Evolutionary conservation across 1,140 invertebrate genomes (phyloP).

Genomic region (Marisa cornuarietis): DNA sequence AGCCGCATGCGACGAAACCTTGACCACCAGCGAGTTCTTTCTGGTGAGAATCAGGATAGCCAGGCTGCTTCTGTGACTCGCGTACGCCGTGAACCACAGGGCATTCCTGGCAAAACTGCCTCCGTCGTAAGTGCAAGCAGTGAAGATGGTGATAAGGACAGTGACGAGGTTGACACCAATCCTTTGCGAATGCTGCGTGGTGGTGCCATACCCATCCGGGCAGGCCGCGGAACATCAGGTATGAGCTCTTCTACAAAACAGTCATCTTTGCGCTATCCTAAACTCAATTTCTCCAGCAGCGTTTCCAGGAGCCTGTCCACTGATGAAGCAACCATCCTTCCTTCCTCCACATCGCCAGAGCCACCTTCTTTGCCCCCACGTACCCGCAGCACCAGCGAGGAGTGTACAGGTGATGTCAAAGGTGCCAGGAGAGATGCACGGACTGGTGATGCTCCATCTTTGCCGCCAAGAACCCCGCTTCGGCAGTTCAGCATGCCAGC

Average conservation of each 20-base stretch:
- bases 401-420: neutral
- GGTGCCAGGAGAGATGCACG: too few relatives aligned
- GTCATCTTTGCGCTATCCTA: conserved; percentile 48
- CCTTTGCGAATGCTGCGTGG: conserved; percentile 78
- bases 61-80: conserved; percentile 21
- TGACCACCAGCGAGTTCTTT: conserved; percentile 53
- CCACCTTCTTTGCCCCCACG: conserved; percentile 8
- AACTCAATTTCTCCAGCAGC: conserved; percentile 41
- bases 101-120: conserved; percentile 51
- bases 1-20: conserved; percentile 52
- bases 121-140: conserved; percentile 6
- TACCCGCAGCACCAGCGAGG: conserved; percentile 2
- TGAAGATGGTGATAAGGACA: conserved; percentile 33
- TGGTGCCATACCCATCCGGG: conserved; percentile 55
- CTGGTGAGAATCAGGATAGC: conserved; percentile 36
- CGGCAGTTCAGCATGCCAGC: conserved; percentile 22
- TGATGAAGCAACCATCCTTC: too few relatives aligned
- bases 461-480: conserved; percentile 7
- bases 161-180: conserved; percentile 71
- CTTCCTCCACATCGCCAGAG: neutral
- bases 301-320: conserved; percentile 14
- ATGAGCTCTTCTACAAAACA: conserved; percentile 34
- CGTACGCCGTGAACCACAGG: conserved; percentile 51
- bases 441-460: neutral
- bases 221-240: conserved; percentile 56